Base-by-base conservation (phyloP, 35 echinoderm and acorn worm species). In the Anneissia japonica region DNA sequence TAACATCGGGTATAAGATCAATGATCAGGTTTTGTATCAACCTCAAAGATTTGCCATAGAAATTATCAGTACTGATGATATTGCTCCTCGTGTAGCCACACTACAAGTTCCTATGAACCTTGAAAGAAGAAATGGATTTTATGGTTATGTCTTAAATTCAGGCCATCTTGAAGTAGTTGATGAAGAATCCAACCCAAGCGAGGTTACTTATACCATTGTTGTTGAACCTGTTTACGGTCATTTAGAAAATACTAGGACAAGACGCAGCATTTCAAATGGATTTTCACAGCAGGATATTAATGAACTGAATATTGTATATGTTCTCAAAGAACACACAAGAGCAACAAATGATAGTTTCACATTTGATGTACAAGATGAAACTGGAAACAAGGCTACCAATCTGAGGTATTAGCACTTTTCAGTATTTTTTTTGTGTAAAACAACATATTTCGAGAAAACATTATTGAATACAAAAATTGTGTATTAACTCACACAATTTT, bases 311-410 rank as follows among this genome's bases (percentile, higher is more conserved):
- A 84, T 99, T 30, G 91, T 91, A 86, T 99, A 93, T 40, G 87
- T 99, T 30, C 85, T 99, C 78, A 87, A 87, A 32, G 92, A 94
- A 23, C 74, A 91, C 34, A 83, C 87, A 4, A 86, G 77, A 37
- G 96, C 81, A 77, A 93, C 92, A 35, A 99, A 99, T 77, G 96
- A 99, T 40, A 99, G 89, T 80, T 94, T 99, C 77, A 83, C 77
- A 23, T 99, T 99, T 76, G 84, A 91, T 26, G 85, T 99, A 13
- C 88, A 85, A 45, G 96, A 99, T 75, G 86, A 86, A 55, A 82
- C 84, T 77, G 96, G 89, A 16, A 94, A 99, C 82, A 83, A 56
- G 17, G 81, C 94, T 17, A 34, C 46, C 16, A 86, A 88, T 74
- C 93, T 94, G 74, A 94, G 89, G 96, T 99, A 81, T n/a, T n/a